Evolutionary conservation across 2,888 invertebrate species (phyloP).

Genomic region (Tipula lateralis): DNA sequence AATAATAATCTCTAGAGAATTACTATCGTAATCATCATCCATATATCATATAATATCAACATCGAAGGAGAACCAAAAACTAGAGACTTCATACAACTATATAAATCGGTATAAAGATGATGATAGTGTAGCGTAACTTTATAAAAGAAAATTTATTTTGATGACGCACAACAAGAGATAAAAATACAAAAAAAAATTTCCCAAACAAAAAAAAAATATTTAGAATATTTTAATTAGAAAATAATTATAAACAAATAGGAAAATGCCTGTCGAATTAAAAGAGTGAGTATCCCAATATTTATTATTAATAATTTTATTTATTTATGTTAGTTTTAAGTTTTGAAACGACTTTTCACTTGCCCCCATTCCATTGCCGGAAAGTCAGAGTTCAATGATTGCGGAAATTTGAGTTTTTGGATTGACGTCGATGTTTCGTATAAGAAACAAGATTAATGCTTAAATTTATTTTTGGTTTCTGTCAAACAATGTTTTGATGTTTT

Average conservation of each 20-base stretch:
- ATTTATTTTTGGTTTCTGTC: neutral
- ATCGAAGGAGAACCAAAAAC: neutral
- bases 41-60: neutral
- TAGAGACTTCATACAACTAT: neutral
- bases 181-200: neutral
- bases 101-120: neutral
- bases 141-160: neutral
- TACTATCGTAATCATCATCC: neutral
- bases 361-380: neutral
- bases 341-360: neutral
- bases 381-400: neutral
- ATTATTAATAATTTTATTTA: too few relatives aligned
- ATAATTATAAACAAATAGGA: neutral
- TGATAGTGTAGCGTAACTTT: neutral
- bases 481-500: neutral
- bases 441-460: neutral
- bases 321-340: neutral
- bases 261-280: constrained; percentile 5
- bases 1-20: neutral
- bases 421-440: neutral
- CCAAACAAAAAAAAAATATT: neutral
- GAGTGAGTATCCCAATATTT: neutral
- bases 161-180: constrained; percentile 14
- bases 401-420: neutral
- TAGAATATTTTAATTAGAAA: neutral